phyloP scores from a whole-genome alignment of 2,888 invertebrate genomes.

The Blastobasis adustella region DNA sequence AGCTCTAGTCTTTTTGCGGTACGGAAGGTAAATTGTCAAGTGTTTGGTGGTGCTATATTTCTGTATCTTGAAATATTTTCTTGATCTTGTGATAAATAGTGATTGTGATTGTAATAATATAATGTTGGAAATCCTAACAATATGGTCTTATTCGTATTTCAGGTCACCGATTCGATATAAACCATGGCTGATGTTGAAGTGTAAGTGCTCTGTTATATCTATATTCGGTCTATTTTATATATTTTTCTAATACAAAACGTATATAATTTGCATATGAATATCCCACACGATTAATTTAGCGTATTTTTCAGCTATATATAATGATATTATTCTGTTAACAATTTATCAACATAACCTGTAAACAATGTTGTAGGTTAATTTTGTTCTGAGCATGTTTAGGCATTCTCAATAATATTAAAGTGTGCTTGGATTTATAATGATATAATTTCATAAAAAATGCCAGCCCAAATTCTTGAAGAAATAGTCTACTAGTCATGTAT shows the following conservation, averaged over 20 bases:
- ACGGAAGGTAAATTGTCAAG: constrained; percentile 72
- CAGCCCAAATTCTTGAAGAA: too few relatives aligned
- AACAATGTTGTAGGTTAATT: neutral
- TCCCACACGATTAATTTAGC: too few relatives aligned
- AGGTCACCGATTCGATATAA: constrained; percentile 51
- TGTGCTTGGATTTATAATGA: too few relatives aligned
- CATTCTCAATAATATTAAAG: too few relatives aligned
- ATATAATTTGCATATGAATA: too few relatives aligned
- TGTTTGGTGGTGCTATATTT: constrained; percentile 39
- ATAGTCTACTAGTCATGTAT: too few relatives aligned
- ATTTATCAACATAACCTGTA: constrained; percentile 58
- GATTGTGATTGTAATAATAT: constrained; percentile 18
- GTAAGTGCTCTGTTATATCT: constrained; percentile 75
- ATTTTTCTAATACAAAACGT: neutral
- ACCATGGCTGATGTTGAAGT: constrained; percentile 89
- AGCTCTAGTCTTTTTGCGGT: constrained; percentile 58
- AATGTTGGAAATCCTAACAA: constrained; percentile 35
- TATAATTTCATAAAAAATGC: too few relatives aligned
- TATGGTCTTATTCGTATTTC: constrained; percentile 57
- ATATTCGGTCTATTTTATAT: constrained; percentile 1
- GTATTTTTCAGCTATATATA: too few relatives aligned
- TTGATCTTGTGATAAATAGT: constrained; percentile 37
- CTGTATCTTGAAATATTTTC: constrained; percentile 48
- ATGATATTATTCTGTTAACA: constrained; percentile 18
- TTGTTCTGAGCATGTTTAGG: too few relatives aligned